A percentile compares a stretch with the other conserved stretches of the same genome.
These are phyloP conservation scores for Lampris incognitus DNA, from an alignment of 2,113 vertebrate genomes.

Conservation along the genomic window DNA sequence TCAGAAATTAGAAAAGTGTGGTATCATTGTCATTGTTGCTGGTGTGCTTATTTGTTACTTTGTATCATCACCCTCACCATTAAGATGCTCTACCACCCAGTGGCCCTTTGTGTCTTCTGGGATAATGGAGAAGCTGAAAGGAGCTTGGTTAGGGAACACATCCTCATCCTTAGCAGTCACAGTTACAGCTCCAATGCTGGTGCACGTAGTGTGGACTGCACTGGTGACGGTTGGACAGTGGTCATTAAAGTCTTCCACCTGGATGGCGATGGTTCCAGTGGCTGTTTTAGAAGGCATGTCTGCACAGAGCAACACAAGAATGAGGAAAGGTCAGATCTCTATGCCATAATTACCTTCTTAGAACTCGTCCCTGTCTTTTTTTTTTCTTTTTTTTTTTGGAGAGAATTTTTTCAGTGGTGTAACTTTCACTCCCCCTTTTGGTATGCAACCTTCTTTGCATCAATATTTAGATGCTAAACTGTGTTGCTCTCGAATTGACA, in stretches of 20 bases:
- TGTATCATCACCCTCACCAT: conserved; percentile 80
- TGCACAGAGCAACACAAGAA: conserved; percentile 33
- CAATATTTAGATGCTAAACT: too few relatives aligned
- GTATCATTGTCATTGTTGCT: not conserved
- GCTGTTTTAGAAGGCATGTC: conserved; percentile 83
- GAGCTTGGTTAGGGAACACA: conserved; percentile 80
- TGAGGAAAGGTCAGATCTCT: not conserved
- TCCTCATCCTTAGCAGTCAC: conserved; percentile 87
- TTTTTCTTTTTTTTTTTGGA: too few relatives aligned
- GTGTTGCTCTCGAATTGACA: too few relatives aligned
- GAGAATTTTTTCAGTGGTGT: too few relatives aligned
- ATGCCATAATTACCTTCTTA: too few relatives aligned
- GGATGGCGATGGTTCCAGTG: conserved; percentile 89
- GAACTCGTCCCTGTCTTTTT: too few relatives aligned
- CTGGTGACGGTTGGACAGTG: conserved; percentile 87
- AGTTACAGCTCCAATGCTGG: conserved; percentile 66
- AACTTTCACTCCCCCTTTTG: too few relatives aligned
- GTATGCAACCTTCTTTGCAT: too few relatives aligned
- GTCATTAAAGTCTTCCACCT: conserved; percentile 90
- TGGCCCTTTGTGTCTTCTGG: conserved; percentile 80
- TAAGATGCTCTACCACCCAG: conserved; percentile 83
- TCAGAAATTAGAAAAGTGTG: too few relatives aligned
- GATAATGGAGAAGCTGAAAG: conserved; percentile 85
- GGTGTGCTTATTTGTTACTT: not conserved
- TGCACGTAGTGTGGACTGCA: conserved; percentile 77